A percentile compares a stretch with the other conserved stretches of the same genome.
These are phyloP conservation scores for Dioctria rufipes DNA, from an alignment of 2,888 invertebrate species.

Conservation along the genomic window DNA sequence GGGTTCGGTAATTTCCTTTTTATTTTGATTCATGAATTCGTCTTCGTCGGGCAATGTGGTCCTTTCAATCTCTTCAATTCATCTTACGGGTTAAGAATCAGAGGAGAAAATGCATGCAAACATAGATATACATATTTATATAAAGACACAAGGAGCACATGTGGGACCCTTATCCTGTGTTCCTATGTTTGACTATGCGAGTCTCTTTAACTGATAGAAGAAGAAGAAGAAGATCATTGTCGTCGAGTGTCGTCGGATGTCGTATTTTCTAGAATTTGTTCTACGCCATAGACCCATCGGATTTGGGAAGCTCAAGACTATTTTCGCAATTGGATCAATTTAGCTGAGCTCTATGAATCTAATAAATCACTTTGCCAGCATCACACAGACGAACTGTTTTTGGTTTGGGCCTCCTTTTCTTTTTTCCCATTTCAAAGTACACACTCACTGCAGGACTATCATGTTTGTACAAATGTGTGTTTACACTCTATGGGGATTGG, in stretches of 20 bases:
- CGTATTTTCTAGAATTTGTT: slow-evolving; percentile 29
- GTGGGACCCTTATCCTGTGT: neutral
- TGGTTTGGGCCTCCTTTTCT: slow-evolving; percentile 5
- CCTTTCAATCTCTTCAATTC: slow-evolving; percentile 30
- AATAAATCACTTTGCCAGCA: slow-evolving; percentile 58
- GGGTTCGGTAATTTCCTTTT: slow-evolving; percentile 22
- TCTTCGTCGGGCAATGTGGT: neutral
- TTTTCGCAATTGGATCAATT: slow-evolving; percentile 58
- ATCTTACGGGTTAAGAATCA: slow-evolving; percentile 14
- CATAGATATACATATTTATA: neutral
- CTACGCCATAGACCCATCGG: slow-evolving; percentile 4
- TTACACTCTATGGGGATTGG: neutral
- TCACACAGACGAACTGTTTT: slow-evolving; percentile 42
- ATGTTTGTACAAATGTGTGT: slow-evolving; percentile 27
- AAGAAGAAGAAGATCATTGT: slow-evolving; percentile 26
- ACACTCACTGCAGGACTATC: neutral
- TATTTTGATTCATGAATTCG: slow-evolving; percentile 24
- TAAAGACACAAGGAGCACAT: slow-evolving; percentile 22
- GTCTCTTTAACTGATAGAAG: slow-evolving; percentile 23
- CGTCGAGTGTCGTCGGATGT: slow-evolving; percentile 8
- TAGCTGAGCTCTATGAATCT: slow-evolving; percentile 58
- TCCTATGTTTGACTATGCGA: neutral
- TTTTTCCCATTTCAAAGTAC: neutral
- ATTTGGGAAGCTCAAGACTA: slow-evolving; percentile 29
- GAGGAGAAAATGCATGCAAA: no score